Base-by-base conservation (phyloP, 1,140 invertebrate species). In the Anoplophora glabripennis region DNA sequence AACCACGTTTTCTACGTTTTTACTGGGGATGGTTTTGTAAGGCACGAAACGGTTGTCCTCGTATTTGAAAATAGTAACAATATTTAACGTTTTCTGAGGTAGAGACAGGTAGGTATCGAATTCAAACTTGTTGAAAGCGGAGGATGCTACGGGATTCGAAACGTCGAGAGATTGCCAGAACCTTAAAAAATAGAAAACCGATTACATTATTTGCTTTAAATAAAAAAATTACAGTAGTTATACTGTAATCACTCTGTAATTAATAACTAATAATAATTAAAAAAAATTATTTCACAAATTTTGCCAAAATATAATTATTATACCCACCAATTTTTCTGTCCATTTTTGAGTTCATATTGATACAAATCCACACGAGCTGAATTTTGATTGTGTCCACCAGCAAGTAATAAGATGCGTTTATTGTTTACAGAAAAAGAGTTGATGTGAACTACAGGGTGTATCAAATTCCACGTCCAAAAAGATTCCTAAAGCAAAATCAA, bases 41-140 rank as follows among this genome's bases (percentile, higher is more conserved):
- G 36, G 7, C 8, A 55, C 15, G 45, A 73, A 73, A 49, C 55
- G 57, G 17, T 60, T 37, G 12, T 64, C 37, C 1, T 14, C n/a
- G 28, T 53, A 63, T 59, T 69, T 64, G 49, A 58, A 72, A 35
- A 71, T 46, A n/a, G 21, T 41, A 17, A 72, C 52, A n/a, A 11
- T 14, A 14, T 63, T 53, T 12, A 57, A 21, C 1, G 59, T 21
- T 34, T 60, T 60, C 46, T 73, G 69, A 14, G 65, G 58, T 38
- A 73, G 48, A n/a, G 65, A 55, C 2, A 72, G 49, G 49, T 57
- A 72, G 37, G 48, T 57, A 21, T 48, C 12, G 18, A 14, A 41
- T 14, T 47, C 17, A n/a, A 52, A 34, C 8, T 38, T 37, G 44
- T 42, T 61, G 12, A 66, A 45, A 7, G 49, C 35, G 8, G 46